A percentile compares a stretch with the other conserved stretches of the same genome.
Evolutionary conservation across 2,888 invertebrate species (phyloP).

Genomic region (Sepioteuthis lessoniana): DNA sequence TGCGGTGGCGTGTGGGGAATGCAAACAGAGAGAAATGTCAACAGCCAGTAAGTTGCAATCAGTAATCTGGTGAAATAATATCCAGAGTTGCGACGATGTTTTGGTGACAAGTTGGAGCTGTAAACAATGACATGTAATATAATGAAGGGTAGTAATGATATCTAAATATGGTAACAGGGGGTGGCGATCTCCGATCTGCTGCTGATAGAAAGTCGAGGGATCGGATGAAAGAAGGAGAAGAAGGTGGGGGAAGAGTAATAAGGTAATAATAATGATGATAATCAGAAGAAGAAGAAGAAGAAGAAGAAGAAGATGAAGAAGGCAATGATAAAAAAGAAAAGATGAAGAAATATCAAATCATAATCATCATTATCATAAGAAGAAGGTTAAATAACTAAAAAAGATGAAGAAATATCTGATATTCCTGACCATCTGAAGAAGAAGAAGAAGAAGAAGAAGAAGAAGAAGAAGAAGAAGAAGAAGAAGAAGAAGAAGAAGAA

Average conservation of each 20-base stretch:
- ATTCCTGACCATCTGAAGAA: accelerated
- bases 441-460: neutral
- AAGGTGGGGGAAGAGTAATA: neutral
- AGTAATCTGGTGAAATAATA: neutral
- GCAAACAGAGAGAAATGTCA: no score
- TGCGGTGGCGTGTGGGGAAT: no score
- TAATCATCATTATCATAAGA: no score
- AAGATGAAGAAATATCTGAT: no score
- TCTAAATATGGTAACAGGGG: neutral
- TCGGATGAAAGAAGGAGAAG: neutral
- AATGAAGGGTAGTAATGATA: neutral
- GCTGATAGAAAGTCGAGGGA: neutral
- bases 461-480: neutral
- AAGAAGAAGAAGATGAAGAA: neutral
- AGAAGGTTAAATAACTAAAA: no score
- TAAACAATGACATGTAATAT: neutral
- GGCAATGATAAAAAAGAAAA: neutral
- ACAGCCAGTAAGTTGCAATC: no score
- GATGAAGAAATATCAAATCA: no score
- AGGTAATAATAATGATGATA: no score
- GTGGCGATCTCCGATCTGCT: neutral
- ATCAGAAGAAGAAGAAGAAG: neutral
- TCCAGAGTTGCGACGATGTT: neutral
- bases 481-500: neutral
- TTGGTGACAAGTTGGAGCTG: neutral